Evolutionary conservation across 2,113 vertebrate genomes (phyloP), one percentile per base, ranked within the genome.

Genomic region (Bettongia penicillata): DNA sequence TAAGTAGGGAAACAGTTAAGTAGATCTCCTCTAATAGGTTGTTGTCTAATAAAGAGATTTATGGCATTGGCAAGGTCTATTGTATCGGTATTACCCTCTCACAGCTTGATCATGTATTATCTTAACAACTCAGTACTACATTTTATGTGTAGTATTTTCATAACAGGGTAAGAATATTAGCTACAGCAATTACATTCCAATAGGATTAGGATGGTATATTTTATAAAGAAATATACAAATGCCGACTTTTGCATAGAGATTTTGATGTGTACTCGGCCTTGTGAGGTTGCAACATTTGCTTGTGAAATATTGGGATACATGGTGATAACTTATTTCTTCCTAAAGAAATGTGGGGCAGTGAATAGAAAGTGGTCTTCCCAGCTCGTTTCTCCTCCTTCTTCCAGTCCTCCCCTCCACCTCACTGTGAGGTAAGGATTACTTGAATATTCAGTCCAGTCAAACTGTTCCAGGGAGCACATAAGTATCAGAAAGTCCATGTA

Each of bases 151-250:
- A 98, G 96, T 98, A 98, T 99, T 98, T 99, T 98, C 98, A 97
- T 98, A 98, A 98, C 96, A 97, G 98, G 95, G 95, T 99, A 98
- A 98, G 97, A 98, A 98, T 99, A 98, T 98, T 98, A 99, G 98
- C 98, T 97, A 98, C 98, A 98, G 98, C 98, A 99, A 98, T 99
- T 99, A 98, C 98, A 98, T 97, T 98, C 98, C 98, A 99, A 98
- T 99, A 99, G 99, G 98, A 99, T 99, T 99, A 99, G 95, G 97
- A 96, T 97, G 97, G 97, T 95, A 96, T 98, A 97, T 98, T 98
- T 98, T 97, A 93, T 89, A 97, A 92, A 95, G 98, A 94, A 97
- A 97, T 93, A 51, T 61, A 94, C 61, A 95, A 96, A 94, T 96
- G 25, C 9, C 93, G 47, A 84, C 57, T 98, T 91, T 94, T 47